These are phyloP conservation scores for Antennarius maculatus DNA, from an alignment of 2,797 vertebrate genomes.

Conservation along the genomic window DNA sequence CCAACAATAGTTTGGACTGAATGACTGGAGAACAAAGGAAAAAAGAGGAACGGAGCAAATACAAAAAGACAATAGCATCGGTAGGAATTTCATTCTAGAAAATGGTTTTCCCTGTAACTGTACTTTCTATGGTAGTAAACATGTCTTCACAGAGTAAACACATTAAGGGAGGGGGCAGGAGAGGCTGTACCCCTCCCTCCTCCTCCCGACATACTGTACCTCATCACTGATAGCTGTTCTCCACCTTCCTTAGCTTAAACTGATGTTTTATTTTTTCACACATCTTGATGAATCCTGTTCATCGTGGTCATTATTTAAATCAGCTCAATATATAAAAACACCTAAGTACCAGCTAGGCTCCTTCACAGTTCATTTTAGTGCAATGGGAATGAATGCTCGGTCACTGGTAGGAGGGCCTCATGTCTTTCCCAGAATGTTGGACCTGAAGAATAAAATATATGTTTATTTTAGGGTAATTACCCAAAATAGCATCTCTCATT, in stretches of 20 bases:
- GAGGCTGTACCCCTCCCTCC: slow-evolving; percentile 42
- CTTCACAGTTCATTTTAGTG: slow-evolving; percentile 88
- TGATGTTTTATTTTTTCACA: slow-evolving; percentile 37
- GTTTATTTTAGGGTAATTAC: neutral
- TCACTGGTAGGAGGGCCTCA: slow-evolving; percentile 81
- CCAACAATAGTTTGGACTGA: slow-evolving; percentile 48
- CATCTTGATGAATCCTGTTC: slow-evolving; percentile 83
- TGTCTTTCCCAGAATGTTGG: slow-evolving; percentile 91
- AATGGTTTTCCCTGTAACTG: slow-evolving; percentile 77
- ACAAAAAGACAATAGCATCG: slow-evolving; percentile 63
- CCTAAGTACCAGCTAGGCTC: slow-evolving; percentile 87
- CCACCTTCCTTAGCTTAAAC: slow-evolving; percentile 39
- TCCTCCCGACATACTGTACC: slow-evolving; percentile 41
- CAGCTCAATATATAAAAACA: slow-evolving; percentile 70
- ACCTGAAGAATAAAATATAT: slow-evolving; percentile 73
- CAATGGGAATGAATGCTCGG: slow-evolving; percentile 75
- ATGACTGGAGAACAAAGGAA: slow-evolving; percentile 10
- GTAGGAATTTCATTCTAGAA: slow-evolving; percentile 71
- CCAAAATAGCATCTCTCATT: neutral
- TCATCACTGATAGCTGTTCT: slow-evolving; percentile 47
- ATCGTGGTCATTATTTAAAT: slow-evolving; percentile 45
- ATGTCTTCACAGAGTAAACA: slow-evolving; percentile 76
- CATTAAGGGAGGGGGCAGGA: slow-evolving; percentile 39
- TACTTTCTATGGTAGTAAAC: slow-evolving; percentile 74
- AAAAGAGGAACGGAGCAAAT: slow-evolving; percentile 47